These are phyloP conservation scores for Trichomalopsis sarcophagae DNA, from an alignment of 1,140 invertebrate genomes.

Conservation along the genomic window DNA sequence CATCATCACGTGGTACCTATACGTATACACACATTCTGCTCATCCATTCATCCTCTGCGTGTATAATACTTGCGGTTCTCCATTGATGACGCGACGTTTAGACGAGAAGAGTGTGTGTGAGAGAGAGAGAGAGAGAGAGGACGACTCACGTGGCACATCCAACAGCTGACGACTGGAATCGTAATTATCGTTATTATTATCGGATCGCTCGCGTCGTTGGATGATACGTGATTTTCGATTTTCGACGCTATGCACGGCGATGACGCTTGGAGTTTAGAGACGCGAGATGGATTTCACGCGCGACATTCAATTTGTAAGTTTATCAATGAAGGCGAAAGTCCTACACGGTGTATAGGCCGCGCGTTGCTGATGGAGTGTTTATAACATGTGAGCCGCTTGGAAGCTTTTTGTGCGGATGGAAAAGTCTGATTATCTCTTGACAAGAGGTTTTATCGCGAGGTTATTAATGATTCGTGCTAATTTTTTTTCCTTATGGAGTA, in stretches of 20 bases:
- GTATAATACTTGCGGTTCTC: conserved; percentile 50
- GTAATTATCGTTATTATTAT: background rate
- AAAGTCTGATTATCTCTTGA: background rate
- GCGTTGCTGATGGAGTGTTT: background rate
- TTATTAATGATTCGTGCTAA: background rate
- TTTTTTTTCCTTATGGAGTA: no score
- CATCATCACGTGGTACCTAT: background rate
- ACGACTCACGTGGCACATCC: background rate
- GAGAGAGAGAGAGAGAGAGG: no score
- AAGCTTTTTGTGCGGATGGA: background rate
- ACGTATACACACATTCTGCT: conserved; percentile 41
- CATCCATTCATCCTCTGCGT: conserved; percentile 59
- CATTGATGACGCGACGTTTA: conserved; percentile 58
- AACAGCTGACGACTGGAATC: background rate
- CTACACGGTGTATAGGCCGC: no score
- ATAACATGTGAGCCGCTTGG: background rate
- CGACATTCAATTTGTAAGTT: conserved; percentile 51
- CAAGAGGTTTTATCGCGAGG: background rate
- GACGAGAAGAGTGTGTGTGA: no score
- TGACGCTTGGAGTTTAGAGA: conserved; percentile 24
- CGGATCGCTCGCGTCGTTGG: background rate
- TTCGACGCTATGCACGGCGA: background rate
- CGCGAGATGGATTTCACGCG: conserved; percentile 56
- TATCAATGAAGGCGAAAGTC: conserved; percentile 58
- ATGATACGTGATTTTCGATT: background rate